Base-by-base conservation (phyloP, 2,797 vertebrate species). In the Galago senegalensis region DNA sequence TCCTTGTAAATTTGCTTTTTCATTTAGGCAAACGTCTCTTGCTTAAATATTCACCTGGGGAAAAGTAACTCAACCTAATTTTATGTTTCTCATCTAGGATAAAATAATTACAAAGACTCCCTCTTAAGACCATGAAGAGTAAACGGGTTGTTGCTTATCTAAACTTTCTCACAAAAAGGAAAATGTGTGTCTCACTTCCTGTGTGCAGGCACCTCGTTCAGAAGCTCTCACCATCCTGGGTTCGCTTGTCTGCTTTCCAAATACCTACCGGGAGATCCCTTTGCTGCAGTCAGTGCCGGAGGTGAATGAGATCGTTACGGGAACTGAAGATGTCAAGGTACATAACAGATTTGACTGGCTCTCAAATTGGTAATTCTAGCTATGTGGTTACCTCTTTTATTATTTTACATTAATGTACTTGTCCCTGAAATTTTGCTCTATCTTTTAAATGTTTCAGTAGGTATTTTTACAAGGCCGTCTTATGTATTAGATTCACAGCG, bases 201-300 rank as follows among this genome's bases (percentile, higher is more conserved):
- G 87, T 81, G 1, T 0, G 73, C 96, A 99, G 99, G 99, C 99
- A 76, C 99, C 99, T 31, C 99, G 99, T 75, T 98, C 98, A 2
- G 99, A 99, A 98, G 99, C 99, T 95, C 99, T 99, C 98, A 99
- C 99, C 3, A 98, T 99, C 96, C 99, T 99, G 0, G 99, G 99
- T 34, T 99, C 99, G 91, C 99, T 99, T 1, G 99, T 99, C 97
- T 99, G 99, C 98, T 99, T 99, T 92, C 99, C 99, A 69, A 99
- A 99, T 93, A 98, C 99, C 94, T 99, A 99, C 97, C 99, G 91
- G 56, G 99, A 99, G 97, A 99, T 99, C 92, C 99, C 99, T 7
- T 93, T 99, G 29, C 85, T 99, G 83, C 99, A 98, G 93, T 97
- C 98, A 4, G 43, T 98, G 46, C 96, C 98, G 0, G 99, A 99